A percentile compares a stretch with the other conserved stretches of the same genome.
Evolutionary conservation across 53 echinoderm and acorn worm genomes (phyloP).

Genomic region (Apostichopus leukothele): DNA sequence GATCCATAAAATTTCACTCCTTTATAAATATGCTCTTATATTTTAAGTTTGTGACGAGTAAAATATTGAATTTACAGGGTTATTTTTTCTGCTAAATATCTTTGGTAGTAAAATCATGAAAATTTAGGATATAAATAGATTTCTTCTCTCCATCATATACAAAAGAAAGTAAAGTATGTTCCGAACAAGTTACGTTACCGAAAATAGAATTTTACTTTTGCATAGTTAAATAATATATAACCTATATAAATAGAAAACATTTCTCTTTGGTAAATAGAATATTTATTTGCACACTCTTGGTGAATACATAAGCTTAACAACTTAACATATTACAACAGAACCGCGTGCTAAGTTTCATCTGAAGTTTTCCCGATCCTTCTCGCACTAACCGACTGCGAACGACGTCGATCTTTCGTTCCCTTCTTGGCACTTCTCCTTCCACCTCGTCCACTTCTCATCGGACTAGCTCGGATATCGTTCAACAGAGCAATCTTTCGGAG

Average conservation of each 20-base stretch:
- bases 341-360: not conserved
- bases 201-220: too few species aligned
- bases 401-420: not conserved
- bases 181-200: too few species aligned
- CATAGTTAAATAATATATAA: not conserved
- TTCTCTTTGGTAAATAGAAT: not conserved
- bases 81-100: too few species aligned
- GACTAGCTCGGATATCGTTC: conserved; percentile 54
- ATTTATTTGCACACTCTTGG: not conserved
- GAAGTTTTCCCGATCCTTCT: not conserved
- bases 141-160: too few species aligned
- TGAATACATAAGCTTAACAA: not conserved
- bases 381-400: not conserved
- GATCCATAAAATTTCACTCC: too few species aligned
- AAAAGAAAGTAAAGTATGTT: too few species aligned
- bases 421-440: not conserved
- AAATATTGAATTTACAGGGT: too few species aligned
- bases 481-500: conserved; percentile 68
- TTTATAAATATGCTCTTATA: too few species aligned
- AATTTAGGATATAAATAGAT: too few species aligned
- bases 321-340: not conserved
- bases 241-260: not conserved
- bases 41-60: too few species aligned
- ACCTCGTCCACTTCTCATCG: not conserved
- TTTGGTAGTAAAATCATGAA: too few species aligned